Conservation (phyloP, 2,888 invertebrate genomes). For the Pseudococcus jackbeardsleyi region DNA sequence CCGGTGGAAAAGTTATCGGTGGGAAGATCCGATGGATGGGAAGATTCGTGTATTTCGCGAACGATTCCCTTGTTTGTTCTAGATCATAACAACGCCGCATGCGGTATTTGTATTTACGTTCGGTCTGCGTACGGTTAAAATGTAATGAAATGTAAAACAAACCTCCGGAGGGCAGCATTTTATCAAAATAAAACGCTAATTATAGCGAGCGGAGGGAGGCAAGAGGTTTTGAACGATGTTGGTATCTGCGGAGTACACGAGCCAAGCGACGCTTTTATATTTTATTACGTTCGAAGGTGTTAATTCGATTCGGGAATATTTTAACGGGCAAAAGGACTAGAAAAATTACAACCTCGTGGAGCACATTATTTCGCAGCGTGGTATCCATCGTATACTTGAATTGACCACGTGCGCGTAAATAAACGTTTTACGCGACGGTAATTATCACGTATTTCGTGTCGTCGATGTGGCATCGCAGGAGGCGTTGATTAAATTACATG, state of each 20-base stretch:
- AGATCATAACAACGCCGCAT: neutral
- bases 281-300: slow-evolving; percentile 30
- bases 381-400: neutral
- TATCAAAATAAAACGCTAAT: slow-evolving; percentile 53
- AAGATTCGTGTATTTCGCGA: neutral
- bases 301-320: slow-evolving; percentile 47
- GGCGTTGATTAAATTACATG: slow-evolving; percentile 1
- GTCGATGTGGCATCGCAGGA: neutral
- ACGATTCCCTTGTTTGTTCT: slow-evolving; percentile 19
- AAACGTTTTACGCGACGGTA: slow-evolving; percentile 17
- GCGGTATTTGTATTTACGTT: slow-evolving; percentile 20
- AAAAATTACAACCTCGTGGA: slow-evolving; percentile 37
- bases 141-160: slow-evolving; percentile 47
- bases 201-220: neutral
- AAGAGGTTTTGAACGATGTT: neutral
- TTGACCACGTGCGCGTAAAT: slow-evolving; percentile 44
- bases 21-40: neutral
- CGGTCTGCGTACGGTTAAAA: neutral
- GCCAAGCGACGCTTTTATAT: neutral
- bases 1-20: neutral
- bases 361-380: neutral
- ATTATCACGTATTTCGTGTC: slow-evolving; percentile 14
- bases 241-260: neutral
- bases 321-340: neutral
- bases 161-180: slow-evolving; percentile 25